A percentile compares a stretch with the other conserved stretches of the same genome.
Conservation (phyloP, 2,113 vertebrate species). For the Crocuta crocuta region DNA sequence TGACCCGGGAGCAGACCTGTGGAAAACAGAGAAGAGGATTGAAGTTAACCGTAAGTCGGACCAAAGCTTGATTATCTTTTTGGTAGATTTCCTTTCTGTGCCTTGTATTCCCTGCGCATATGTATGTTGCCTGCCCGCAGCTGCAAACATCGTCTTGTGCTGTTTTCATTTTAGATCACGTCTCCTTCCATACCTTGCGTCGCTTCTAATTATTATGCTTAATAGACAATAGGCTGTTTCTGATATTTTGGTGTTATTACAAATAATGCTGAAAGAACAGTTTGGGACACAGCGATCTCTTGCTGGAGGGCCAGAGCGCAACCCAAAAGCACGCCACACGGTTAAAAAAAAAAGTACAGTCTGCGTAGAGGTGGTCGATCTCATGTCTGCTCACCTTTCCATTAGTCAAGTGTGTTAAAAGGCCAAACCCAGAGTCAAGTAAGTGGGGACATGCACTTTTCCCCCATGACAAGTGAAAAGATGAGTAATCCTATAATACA, state of each 20-base stretch:
- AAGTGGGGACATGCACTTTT: not conserved
- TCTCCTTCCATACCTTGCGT: not conserved
- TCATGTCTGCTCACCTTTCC: not conserved
- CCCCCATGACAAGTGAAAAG: not conserved
- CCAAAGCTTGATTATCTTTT: conserved; percentile 35
- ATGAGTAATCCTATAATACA: not conserved
- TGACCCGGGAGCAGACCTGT: not conserved
- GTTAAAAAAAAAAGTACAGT: not conserved
- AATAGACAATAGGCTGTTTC: not conserved
- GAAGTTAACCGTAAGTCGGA: not conserved
- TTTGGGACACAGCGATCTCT: not conserved
- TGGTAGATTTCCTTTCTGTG: not conserved
- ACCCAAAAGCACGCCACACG: not conserved
- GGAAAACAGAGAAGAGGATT: not conserved
- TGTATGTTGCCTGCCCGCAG: not conserved
- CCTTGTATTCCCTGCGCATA: not conserved
- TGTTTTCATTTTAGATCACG: not conserved
- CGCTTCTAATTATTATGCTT: conserved; percentile 5
- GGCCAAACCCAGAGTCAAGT: not conserved
- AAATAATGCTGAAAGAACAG: conserved; percentile 2
- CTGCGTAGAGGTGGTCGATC: not conserved
- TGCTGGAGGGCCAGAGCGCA: not conserved
- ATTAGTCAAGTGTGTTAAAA: not conserved
- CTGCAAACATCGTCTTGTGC: not conserved
- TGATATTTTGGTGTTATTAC: conserved; percentile 2